phyloP scores from a whole-genome alignment of 1,140 invertebrate species.

The Tachypleus tridentatus region DNA sequence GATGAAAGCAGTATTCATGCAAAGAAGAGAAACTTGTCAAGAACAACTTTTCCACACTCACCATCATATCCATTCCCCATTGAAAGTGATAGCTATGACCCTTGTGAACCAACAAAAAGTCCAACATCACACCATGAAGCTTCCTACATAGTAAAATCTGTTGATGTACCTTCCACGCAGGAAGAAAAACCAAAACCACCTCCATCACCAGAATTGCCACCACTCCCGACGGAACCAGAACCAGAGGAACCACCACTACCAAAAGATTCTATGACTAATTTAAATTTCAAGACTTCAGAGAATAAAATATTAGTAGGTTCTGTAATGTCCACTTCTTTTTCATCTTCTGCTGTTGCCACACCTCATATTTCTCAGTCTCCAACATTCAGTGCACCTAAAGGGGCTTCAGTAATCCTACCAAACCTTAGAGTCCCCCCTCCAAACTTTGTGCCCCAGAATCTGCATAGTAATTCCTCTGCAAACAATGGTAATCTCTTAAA shows the following conservation, averaged over 20 bases:
- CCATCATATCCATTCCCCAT: conserved; percentile 4
- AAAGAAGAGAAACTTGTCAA: no score
- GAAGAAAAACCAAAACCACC: conserved; percentile 19
- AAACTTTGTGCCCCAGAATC: conserved; percentile 8
- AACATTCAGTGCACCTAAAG: background rate
- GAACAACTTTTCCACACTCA: background rate
- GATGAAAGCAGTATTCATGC: no score
- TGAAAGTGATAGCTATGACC: conserved; percentile 58
- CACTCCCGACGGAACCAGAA: conserved; percentile 23
- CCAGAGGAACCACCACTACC: conserved; percentile 8
- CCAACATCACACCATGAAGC: conserved; percentile 42
- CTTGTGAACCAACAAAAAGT: conserved; percentile 73
- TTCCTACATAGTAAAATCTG: conserved; percentile 17
- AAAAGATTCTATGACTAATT: background rate
- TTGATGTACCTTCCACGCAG: conserved; percentile 17
- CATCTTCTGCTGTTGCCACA: no score
- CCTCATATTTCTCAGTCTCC: no score
- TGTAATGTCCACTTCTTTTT: no score
- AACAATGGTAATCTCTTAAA: no score
- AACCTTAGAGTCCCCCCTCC: conserved; percentile 17
- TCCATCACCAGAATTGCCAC: conserved; percentile 22
- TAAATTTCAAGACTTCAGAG: no score
- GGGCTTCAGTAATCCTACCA: background rate
- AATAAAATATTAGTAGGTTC: no score
- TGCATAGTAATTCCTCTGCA: no score